Evolutionary conservation across 2,797 vertebrate genomes (phyloP).

Genomic region (Myotis findleyi): DNA sequence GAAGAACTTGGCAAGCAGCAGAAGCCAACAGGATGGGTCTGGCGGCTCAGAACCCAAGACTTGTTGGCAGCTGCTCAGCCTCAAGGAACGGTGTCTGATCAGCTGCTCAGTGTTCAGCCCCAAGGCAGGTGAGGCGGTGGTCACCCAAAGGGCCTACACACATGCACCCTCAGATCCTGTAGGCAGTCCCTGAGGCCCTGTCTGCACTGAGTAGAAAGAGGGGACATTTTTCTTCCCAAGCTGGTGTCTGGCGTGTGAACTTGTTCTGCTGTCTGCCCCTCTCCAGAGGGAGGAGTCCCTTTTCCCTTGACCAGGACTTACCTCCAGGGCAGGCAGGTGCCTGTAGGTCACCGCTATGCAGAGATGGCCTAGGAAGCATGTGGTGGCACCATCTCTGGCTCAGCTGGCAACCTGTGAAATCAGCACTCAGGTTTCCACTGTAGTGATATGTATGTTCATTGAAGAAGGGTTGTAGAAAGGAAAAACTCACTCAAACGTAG

Average conservation of each 20-base stretch:
- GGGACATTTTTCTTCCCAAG: accelerated
- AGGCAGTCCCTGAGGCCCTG: accelerated
- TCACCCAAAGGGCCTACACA: background rate
- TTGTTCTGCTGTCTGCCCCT: background rate
- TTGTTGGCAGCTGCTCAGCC: constrained; percentile 88
- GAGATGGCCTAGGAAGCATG: too few species aligned
- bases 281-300: background rate
- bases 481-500: accelerated
- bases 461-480: background rate
- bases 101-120: constrained; percentile 94
- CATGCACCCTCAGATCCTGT: accelerated
- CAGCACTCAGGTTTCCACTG: accelerated
- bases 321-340: accelerated
- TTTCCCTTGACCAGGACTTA: background rate
- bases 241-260: background rate
- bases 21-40: constrained; percentile 78
- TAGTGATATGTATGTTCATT: accelerated
- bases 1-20: constrained; percentile 73
- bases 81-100: constrained; percentile 92
- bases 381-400: accelerated
- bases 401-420: accelerated
- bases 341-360: accelerated
- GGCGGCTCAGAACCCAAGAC: constrained; percentile 83
- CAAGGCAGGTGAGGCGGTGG: constrained; percentile 86
- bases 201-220: background rate